A percentile compares a stretch with the other conserved stretches of the same genome.
Conservation (phyloP, 2,797 vertebrate genomes). For the Vespertilio murinus region DNA sequence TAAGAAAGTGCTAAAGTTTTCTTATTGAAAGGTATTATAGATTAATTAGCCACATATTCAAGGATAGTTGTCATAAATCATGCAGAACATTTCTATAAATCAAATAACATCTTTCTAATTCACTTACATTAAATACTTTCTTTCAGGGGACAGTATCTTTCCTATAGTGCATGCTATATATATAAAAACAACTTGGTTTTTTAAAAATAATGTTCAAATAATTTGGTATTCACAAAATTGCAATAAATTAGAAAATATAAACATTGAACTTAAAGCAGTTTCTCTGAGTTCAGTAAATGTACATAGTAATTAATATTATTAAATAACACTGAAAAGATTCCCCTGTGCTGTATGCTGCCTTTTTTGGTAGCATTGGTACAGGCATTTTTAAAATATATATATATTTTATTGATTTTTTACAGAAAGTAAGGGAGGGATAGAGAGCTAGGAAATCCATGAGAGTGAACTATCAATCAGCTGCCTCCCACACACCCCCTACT, state of each 20-base stretch:
- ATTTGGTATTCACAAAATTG: slow-evolving; percentile 12
- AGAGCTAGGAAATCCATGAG: too few species aligned
- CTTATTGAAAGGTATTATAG: not conserved
- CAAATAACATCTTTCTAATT: slow-evolving; percentile 11
- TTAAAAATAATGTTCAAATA: not conserved
- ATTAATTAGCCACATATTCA: not conserved
- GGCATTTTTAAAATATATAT: too few species aligned
- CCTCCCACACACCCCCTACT: too few species aligned
- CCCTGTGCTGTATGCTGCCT: not conserved
- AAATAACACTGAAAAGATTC: slow-evolving; percentile 14
- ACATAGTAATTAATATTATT: slow-evolving; percentile 21
- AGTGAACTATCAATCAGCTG: too few species aligned
- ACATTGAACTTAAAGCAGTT: slow-evolving; percentile 34
- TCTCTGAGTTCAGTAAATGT: not conserved
- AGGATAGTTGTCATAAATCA: not conserved
- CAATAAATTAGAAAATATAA: slow-evolving; percentile 23
- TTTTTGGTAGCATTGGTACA: not conserved
- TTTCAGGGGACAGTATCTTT: slow-evolving; percentile 38
- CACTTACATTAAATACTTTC: slow-evolving; percentile 2
- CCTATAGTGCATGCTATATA: not conserved
- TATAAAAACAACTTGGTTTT: slow-evolving; percentile 14
- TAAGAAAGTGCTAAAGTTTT: slow-evolving; percentile 35
- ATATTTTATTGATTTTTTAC: too few species aligned
- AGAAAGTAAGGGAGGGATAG: too few species aligned
- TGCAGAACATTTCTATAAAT: slow-evolving; percentile 3